Percentiles rank a stretch among this genome's conserved stretches.
phyloP scores from a whole-genome alignment of 2,888 invertebrate species.

The Oscheius sp. region DNA sequence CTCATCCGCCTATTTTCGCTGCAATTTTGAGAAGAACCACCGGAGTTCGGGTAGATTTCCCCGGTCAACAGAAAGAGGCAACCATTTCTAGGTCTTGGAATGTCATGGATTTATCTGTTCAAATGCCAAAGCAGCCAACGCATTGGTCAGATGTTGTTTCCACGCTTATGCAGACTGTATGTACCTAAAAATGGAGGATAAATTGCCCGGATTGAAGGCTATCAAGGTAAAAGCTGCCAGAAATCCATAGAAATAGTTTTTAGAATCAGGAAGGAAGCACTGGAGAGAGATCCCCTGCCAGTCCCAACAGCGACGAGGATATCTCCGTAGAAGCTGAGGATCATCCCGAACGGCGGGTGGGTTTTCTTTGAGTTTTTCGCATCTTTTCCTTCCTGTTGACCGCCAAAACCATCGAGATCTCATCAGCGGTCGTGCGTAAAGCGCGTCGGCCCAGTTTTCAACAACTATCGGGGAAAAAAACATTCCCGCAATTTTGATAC shows the following conservation, averaged over 20 bases:
- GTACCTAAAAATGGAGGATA: constrained; percentile 76
- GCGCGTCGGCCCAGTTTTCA: constrained; percentile 29
- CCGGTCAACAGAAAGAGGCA: background rate
- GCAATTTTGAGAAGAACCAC: constrained; percentile 93
- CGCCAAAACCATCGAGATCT: background rate
- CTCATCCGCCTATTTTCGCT: constrained; percentile 95
- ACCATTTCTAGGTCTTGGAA: constrained; percentile 79
- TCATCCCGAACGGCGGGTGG: constrained; percentile 40
- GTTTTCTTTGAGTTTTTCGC: background rate
- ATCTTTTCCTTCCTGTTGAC: background rate
- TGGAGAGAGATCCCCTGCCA: constrained; percentile 49
- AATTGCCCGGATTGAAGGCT: constrained; percentile 61
- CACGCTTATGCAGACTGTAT: constrained; percentile 96
- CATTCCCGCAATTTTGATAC: constrained; percentile 13
- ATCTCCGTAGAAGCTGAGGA: constrained; percentile 49
- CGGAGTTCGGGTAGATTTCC: constrained; percentile 84
- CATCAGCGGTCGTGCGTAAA: background rate
- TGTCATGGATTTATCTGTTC: constrained; percentile 99
- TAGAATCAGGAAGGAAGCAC: constrained; percentile 43
- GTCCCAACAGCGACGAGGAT: constrained; percentile 49
- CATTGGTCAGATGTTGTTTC: constrained; percentile 88
- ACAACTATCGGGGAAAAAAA: background rate
- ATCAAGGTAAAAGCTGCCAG: constrained; percentile 38
- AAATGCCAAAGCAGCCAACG: constrained; percentile 94
- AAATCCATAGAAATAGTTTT: background rate